These are phyloP conservation scores for Himalopsyche kuldschensis DNA, from an alignment of 2,888 invertebrate species.

Conservation along the genomic window DNA sequence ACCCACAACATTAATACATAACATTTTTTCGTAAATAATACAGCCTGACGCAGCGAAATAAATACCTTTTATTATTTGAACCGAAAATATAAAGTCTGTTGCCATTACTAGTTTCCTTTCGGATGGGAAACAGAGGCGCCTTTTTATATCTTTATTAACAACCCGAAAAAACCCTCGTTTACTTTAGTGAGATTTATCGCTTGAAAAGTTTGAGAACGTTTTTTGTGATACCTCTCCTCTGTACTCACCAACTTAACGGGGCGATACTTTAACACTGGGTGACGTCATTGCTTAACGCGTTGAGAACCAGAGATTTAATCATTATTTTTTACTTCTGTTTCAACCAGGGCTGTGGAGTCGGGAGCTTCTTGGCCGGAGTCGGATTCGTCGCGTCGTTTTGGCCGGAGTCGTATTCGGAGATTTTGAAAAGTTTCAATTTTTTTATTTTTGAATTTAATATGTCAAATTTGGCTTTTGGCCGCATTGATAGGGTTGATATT, in stretches of 20 bases:
- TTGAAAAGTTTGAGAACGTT: not conserved
- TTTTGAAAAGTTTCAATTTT: no score
- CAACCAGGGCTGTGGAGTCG: no score
- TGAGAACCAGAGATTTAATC: not conserved
- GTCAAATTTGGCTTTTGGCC: no score
- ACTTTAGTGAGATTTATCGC: not conserved
- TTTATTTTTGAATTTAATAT: no score
- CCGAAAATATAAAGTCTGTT: not conserved
- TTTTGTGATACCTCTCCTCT: not conserved
- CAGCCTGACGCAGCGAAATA: no score
- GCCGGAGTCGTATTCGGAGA: no score
- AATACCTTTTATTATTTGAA: not conserved
- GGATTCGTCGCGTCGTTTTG: no score
- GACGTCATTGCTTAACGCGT: not conserved
- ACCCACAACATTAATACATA: no score
- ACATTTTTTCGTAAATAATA: no score
- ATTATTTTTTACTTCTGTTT: no score
- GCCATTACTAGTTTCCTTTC: not conserved
- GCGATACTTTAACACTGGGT: not conserved
- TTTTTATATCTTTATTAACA: not conserved
- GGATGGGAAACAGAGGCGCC: not conserved
- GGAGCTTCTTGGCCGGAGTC: no score
- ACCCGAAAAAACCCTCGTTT: not conserved
- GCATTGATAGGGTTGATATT: no score
- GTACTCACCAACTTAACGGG: not conserved